Percentiles rank a stretch among this genome's conserved stretches.
These are phyloP conservation scores for Bos taurus DNA, from an alignment of 2,113 vertebrate genomes.

Conservation along the genomic window ARS-UCD2.0 NC_037335.1:105935501-105936000, in stretches of 20 bases:
- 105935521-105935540: not conserved
- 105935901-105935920: not conserved
- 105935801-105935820: not conserved
- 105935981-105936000: not conserved
- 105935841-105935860: not conserved
- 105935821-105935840: not conserved
- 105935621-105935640: not conserved
- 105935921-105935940: not conserved
- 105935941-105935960: not conserved
- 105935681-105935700: not conserved
- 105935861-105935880: not conserved
- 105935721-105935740: not conserved
- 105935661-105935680: not conserved
- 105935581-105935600: not conserved
- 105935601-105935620: not conserved
- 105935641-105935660: not conserved
- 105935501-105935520: not conserved
- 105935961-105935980: not conserved
- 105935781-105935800: not conserved
- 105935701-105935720: not conserved
- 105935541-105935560: not conserved
- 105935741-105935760: not conserved
- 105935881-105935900: not conserved
- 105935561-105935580: not conserved
- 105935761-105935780: not conserved